Evolutionary conservation across 2,797 vertebrate species (phyloP).

Genomic region (Galaxias olidus): DNA sequence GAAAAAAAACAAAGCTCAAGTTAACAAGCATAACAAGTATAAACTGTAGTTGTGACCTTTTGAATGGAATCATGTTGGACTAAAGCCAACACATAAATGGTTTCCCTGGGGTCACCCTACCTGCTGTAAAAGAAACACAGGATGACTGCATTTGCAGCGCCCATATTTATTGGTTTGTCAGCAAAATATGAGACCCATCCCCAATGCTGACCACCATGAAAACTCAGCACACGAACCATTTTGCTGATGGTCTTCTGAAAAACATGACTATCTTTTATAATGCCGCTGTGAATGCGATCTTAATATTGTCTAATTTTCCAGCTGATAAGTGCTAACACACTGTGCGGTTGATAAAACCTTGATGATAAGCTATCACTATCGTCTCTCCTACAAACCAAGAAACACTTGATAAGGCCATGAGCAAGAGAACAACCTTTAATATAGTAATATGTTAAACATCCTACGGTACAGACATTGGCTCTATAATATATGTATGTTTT

Average conservation of each 20-base stretch:
- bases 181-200: slow-evolving; percentile 28
- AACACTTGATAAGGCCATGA: slow-evolving; percentile 12
- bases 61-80: neutral
- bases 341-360: slow-evolving; percentile 56
- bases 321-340: slow-evolving; percentile 52
- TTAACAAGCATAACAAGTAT: no score
- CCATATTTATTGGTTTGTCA: slow-evolving; percentile 18
- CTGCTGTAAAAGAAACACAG: slow-evolving; percentile 1
- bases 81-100: neutral
- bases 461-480: neutral
- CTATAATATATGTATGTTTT: no score
- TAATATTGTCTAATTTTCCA: slow-evolving; percentile 56
- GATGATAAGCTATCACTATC: slow-evolving; percentile 62
- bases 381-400: slow-evolving; percentile 41
- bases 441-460: neutral
- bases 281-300: slow-evolving; percentile 44
- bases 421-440: neutral
- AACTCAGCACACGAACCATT: slow-evolving; percentile 7
- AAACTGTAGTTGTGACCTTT: neutral
- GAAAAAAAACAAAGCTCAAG: no score
- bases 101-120: slow-evolving; percentile 5
- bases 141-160: slow-evolving; percentile 11
- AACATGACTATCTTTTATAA: slow-evolving; percentile 44
- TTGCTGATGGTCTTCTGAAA: slow-evolving; percentile 8
- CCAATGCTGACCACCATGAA: slow-evolving; percentile 20